phyloP scores from a whole-genome alignment of 1,140 invertebrate genomes.

The Bombus pascuorum region DNA sequence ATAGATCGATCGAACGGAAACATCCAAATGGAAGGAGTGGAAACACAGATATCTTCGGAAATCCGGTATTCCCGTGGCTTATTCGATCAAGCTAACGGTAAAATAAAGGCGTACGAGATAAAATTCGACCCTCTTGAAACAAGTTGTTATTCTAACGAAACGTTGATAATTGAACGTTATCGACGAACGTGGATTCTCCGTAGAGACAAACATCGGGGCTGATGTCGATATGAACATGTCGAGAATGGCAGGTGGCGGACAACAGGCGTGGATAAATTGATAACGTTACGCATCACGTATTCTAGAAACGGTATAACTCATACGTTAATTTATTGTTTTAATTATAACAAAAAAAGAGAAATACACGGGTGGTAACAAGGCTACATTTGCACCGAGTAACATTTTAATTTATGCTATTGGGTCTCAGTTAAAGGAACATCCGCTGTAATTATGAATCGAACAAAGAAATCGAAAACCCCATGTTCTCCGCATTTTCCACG shows the following conservation, averaged over 20 bases:
- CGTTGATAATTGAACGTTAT: background rate
- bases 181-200: too few relatives aligned
- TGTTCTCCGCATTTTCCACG: too few relatives aligned
- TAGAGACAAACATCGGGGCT: too few relatives aligned
- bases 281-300: conserved; percentile 10
- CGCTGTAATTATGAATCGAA: conserved; percentile 24
- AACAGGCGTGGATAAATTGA: background rate
- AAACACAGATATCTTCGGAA: background rate
- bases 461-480: background rate
- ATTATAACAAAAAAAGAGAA: conserved; percentile 8
- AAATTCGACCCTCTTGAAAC: background rate
- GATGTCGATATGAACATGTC: too few relatives aligned
- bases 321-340: conserved; percentile 38
- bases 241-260: background rate
- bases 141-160: background rate
- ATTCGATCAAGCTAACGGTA: background rate
- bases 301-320: background rate
- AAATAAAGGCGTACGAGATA: background rate
- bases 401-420: conserved; percentile 39
- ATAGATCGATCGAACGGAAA: background rate
- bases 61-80: background rate
- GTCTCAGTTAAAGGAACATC: conserved; percentile 27
- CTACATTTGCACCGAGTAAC: background rate
- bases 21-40: background rate
- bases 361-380: background rate